Percentiles rank a stretch among this genome's conserved stretches.
These are phyloP conservation scores for Carcharodon carcharias DNA, from an alignment of 2,797 vertebrate species.

Conservation along the genomic window DNA sequence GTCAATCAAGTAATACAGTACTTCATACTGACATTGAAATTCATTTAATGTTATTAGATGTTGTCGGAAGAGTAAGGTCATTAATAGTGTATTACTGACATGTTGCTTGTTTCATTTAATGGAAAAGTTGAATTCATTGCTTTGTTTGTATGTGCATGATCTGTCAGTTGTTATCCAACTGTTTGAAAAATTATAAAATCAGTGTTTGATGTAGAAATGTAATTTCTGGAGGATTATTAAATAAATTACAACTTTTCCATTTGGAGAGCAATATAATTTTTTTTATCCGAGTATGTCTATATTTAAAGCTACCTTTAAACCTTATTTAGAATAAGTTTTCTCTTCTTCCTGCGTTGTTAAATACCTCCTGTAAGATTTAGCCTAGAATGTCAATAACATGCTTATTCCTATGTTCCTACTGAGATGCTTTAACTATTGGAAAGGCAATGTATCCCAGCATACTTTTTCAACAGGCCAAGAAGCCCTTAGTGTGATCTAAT, in stretches of 20 bases:
- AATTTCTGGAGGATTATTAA: neutral
- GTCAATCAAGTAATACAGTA: neutral
- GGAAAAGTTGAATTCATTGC: neutral
- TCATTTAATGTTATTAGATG: neutral
- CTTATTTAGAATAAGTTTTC: neutral
- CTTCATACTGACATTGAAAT: neutral
- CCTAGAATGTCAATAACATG: neutral
- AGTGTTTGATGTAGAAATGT: neutral
- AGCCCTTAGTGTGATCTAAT: no score
- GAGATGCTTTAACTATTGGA: neutral
- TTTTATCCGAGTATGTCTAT: neutral
- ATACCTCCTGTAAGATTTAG: neutral
- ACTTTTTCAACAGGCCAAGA: no score
- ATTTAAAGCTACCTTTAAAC: neutral
- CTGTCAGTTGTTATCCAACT: neutral
- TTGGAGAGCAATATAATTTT: neutral
- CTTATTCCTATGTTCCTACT: neutral
- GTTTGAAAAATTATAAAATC: neutral
- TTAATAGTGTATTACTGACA: neutral
- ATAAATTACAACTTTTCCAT: neutral
- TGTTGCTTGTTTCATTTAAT: slow-evolving; percentile 5
- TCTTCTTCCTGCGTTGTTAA: neutral
- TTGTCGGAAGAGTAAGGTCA: neutral
- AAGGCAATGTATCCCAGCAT: neutral
- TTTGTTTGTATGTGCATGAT: neutral